Evolutionary conservation across 1,140 invertebrate species (phyloP), one percentile per base, ranked within the genome.

Genomic region (Saccostrea echinata): DNA sequence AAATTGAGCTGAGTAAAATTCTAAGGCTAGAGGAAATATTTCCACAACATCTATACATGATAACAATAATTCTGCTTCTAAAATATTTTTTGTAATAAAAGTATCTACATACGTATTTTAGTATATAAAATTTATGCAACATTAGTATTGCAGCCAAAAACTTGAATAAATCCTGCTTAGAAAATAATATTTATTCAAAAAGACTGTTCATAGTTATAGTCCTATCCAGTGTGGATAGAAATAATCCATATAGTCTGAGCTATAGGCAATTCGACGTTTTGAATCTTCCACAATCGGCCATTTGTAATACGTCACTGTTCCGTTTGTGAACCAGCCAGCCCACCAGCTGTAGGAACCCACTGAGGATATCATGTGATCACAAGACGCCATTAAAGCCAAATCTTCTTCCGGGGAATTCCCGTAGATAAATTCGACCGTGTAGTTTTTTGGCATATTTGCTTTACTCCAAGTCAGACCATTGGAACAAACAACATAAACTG

Each of bases 321-420:
- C 94, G 81, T 90, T 90, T 24, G 91, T 91, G 61, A 94, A 64
- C 90, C 91, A 94, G 0, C 84, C 91, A 11, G 91, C 85, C 93
- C 92, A 94, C 93, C 93, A 94, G 18, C 93, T 91, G 89, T 91
- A 93, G 9, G 91, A 88, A 2, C 93, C 92, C 0, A 92, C 92
- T 1, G 91, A 92, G 53, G 92, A 90, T 21, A 94, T 93, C 3
- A 90, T 84, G 87, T 94, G 92, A 82, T 94, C 90, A 88, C 92
- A 92, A 2, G 86, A 33, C 9, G 86, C 61, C 21, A 93, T 81
- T 52, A 91, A 57, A 35, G 90, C 90, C 86, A 94, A 86, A 71
- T 94, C 92, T 90, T 88, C 55, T 93, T 86, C 85, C 11, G 71
- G 18, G 8, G 84, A 33, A 71, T 86, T 85, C 6, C 57, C 33